These are phyloP conservation scores for Caprella mutica DNA, from an alignment of 2,888 invertebrate genomes.

Conservation along the genomic window DNA sequence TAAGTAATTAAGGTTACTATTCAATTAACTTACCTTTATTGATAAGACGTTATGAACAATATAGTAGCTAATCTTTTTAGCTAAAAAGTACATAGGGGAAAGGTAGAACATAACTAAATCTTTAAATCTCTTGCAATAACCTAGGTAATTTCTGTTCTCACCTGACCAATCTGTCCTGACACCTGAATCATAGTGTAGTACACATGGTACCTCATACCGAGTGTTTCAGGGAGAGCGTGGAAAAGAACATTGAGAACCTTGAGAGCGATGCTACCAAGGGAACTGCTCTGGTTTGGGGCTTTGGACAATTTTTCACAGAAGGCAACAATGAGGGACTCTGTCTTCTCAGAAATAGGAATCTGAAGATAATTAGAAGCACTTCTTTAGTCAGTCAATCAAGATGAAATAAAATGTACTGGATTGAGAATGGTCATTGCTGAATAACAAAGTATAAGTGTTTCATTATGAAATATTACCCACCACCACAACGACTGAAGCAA, in stretches of 20 bases:
- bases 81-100: too few species aligned
- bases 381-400: too few species aligned
- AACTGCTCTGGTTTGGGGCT: constrained; percentile 49
- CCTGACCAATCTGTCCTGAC: constrained; percentile 71
- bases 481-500: constrained; percentile 87
- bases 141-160: constrained; percentile 1
- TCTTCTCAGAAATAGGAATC: constrained; percentile 59
- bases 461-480: constrained; percentile 42
- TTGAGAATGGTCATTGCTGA: too few species aligned
- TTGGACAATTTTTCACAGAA: constrained; percentile 87
- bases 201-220: constrained; percentile 57
- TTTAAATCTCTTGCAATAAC: background rate
- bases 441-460: too few species aligned
- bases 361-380: constrained; percentile 41
- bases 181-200: constrained; percentile 84
- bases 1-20: too few species aligned
- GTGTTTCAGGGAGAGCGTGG: constrained; percentile 29
- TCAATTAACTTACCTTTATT: too few species aligned
- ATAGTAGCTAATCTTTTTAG: too few species aligned
- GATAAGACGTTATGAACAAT: too few species aligned
- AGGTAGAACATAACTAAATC: too few species aligned
- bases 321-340: constrained; percentile 74
- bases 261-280: constrained; percentile 27
- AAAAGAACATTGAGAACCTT: constrained; percentile 32
- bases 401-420: too few species aligned